Evolutionary conservation across 2,113 vertebrate species (phyloP), one percentile per base, ranked within the genome.

Genomic region (Antechinus flavipes): DNA sequence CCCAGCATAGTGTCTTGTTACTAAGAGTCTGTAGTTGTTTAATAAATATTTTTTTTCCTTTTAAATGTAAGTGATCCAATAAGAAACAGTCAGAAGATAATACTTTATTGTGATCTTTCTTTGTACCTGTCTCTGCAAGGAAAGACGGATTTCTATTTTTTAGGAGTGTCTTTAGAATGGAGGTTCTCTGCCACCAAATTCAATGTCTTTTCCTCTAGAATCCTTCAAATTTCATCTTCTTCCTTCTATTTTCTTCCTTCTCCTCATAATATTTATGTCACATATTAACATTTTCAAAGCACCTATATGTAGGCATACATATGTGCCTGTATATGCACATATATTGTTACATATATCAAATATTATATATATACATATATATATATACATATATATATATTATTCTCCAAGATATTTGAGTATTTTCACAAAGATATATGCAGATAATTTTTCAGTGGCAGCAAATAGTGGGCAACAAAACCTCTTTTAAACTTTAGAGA

Each of bases 401-500:
- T 9, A 76, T 76, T 76, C 30, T 76, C 35, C 5, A n/a, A n/a
- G 35, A 35, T 76, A n/a, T 76, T 76, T 84, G 61, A 68, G 14
- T 68, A 16, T 22, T 84, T 84, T 84, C 61, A n/a, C 61, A 76
- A 76, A 76, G 30, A 76, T 84, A 84, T 23, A 23, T 23, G 68
- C 1, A 23, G n/a, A 84, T 84, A 84, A 84, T 42, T 84, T 42
- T 42, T 84, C 35, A 84, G 68, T 84, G 68, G 68, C 68, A 84
- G 35, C 61, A 91, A 94, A 27, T 95, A n/a, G 19, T 94, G 53
- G 46, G 9, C 42, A 47, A 68, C 47, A 91, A 56, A 14, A 46
- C 24, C 94, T 54, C 50, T 95, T 68, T 97, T 95, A 42, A 84
- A 84, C 68, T 42, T 84, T 14, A 42, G n/a, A 42, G n/a, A 42